Evolutionary conservation across 2,113 vertebrate species (phyloP).

Genomic region (Strigops habroptila): DNA sequence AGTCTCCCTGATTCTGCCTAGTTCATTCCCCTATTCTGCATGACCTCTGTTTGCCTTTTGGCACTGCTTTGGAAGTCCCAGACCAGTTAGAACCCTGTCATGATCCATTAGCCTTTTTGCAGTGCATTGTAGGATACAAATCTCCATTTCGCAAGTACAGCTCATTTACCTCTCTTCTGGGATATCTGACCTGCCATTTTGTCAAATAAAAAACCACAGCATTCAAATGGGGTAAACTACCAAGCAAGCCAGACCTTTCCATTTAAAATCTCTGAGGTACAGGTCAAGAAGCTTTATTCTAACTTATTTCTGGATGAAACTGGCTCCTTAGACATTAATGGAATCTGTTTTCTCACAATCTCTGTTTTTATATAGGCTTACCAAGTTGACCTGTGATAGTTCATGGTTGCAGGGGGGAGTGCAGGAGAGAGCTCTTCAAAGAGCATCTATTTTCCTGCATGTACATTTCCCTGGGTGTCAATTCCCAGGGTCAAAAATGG

Average conservation of each 20-base stretch:
- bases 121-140: background rate
- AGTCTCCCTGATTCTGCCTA: background rate
- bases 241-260: background rate
- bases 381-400: background rate
- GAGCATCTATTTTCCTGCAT: background rate
- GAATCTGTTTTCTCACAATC: background rate
- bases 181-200: background rate
- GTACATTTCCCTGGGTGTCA: background rate
- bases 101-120: background rate
- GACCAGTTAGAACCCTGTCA: background rate
- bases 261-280: background rate
- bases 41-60: background rate
- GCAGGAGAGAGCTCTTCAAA: background rate
- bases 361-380: background rate
- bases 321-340: background rate
- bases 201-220: background rate
- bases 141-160: background rate
- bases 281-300: background rate
- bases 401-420: rapidly evolving
- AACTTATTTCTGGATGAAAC: background rate
- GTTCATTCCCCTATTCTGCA: background rate
- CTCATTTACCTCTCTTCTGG: background rate
- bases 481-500: rapidly evolving
- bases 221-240: background rate
- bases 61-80: background rate